Evolutionary conservation across 2,113 vertebrate species (phyloP), one percentile per base, ranked within the genome.

Genomic region (Aix galericulata): DNA sequence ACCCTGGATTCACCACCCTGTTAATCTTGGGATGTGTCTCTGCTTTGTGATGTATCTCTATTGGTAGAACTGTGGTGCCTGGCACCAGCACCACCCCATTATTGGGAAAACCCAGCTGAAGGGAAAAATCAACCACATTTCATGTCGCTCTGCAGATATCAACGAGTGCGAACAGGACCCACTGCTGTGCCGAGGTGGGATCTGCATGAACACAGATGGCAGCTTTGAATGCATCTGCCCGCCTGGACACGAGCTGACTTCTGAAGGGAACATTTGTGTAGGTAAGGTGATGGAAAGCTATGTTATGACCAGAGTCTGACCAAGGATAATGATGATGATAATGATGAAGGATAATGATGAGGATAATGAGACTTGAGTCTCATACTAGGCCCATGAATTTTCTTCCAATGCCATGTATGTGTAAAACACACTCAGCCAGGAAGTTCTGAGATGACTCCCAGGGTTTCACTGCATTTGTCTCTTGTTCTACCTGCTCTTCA

Each of bases 161-260:
- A 98, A 99, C 4, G 99, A 99, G 94, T 99, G 99, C 25, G 98
- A 98, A 83, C 96, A 97, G 44, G 98, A 99, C 95, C 98, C 99
- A 0, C 96, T 98, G 95, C 95, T 99, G 86, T 99, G 99, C 94
- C 98, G 97, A 5, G 99, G 98, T 8, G 99, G 99, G 56, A 98
- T 96, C 79, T 99, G 99, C 89, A 88, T 98, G 82, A 99, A 99
- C 98, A 99, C 98, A 0, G 99, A 99, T 1, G 99, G 99, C 68
- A 99, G 99, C 93, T 99, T 98, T 31, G 97, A 98, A 82, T 99
- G 99, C 81, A 98, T 98, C 91, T 99, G 99, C 67, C 99, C 99
- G 7, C 95, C 97, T 0, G 99, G 99, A 38, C 98, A 99, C 9
- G 93, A 98, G n/a, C 98, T 99, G 88, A 98, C 94, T 2, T 59